Conservation (phyloP, 2,888 invertebrate genomes). For the Pachycephus smyrnensis region DNA sequence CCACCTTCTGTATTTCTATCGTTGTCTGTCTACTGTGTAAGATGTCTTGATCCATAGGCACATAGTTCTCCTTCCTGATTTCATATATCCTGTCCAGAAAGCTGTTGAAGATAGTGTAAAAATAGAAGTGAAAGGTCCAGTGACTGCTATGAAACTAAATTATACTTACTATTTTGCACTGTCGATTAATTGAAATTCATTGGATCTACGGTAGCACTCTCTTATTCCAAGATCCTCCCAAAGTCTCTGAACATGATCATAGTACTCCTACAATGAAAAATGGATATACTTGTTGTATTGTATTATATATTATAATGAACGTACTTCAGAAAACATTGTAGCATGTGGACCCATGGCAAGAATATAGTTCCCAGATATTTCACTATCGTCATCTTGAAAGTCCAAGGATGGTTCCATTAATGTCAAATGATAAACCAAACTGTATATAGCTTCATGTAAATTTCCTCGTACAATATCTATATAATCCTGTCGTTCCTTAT, state of each 20-base stretch:
- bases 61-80: constrained; percentile 74
- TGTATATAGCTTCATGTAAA: neutral
- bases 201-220: constrained; percentile 77
- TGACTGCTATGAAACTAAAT: neutral
- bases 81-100: constrained; percentile 80
- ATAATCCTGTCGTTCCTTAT: constrained; percentile 70
- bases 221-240: constrained; percentile 81
- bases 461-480: constrained; percentile 11
- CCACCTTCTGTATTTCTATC: constrained; percentile 80
- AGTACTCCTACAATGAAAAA: constrained; percentile 75
- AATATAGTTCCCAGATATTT: neutral
- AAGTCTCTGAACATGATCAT: constrained; percentile 74
- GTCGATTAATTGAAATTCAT: constrained; percentile 84
- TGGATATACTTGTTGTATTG: neutral
- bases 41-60: constrained; percentile 82
- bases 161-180: constrained; percentile 84
- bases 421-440: neutral
- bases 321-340: neutral
- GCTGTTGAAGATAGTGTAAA: constrained; percentile 67
- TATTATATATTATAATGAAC: neutral
- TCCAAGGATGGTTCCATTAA: neutral
- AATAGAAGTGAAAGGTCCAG: neutral
- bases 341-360: neutral
- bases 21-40: constrained; percentile 81
- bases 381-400: neutral